These are phyloP conservation scores for Tetraodon nigroviridis DNA, from an alignment of 2,113 vertebrate genomes.

Conservation along the genomic window DNA sequence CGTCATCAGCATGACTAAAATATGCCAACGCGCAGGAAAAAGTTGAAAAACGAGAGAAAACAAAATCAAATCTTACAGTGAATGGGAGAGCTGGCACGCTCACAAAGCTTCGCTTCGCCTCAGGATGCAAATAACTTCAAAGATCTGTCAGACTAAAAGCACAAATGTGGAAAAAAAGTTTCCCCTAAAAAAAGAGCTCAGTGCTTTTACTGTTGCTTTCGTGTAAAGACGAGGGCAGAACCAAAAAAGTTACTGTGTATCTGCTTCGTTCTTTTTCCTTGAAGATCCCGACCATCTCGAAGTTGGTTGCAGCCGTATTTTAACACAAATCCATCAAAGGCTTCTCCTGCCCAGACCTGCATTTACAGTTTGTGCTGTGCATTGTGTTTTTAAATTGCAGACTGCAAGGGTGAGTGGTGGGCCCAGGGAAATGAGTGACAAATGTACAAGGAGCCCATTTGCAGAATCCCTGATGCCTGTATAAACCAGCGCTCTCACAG, in stretches of 20 bases:
- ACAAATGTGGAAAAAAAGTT: constrained; percentile 7
- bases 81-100: constrained; percentile 43
- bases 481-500: constrained; percentile 21
- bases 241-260: neutral
- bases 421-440: constrained; percentile 45
- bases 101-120: constrained; percentile 49
- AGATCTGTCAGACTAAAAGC: constrained; percentile 49
- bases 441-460: constrained; percentile 49
- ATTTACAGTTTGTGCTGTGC: constrained; percentile 48
- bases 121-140: constrained; percentile 67
- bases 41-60: constrained; percentile 31
- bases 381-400: constrained; percentile 41
- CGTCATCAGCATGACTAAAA: constrained; percentile 49
- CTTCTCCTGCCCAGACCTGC: constrained; percentile 8
- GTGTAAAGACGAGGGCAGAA: constrained; percentile 34
- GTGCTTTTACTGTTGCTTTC: constrained; percentile 15
- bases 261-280: constrained; percentile 12
- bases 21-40: constrained; percentile 30
- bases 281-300: constrained; percentile 15
- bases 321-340: constrained; percentile 52
- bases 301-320: constrained; percentile 33
- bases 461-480: constrained; percentile 43
- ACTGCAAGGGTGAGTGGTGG: constrained; percentile 33
- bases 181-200: constrained; percentile 18
- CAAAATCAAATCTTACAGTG: constrained; percentile 44